Base-by-base conservation (phyloP, 2,113 vertebrate genomes). In the Chloebia gouldiae region DNA sequence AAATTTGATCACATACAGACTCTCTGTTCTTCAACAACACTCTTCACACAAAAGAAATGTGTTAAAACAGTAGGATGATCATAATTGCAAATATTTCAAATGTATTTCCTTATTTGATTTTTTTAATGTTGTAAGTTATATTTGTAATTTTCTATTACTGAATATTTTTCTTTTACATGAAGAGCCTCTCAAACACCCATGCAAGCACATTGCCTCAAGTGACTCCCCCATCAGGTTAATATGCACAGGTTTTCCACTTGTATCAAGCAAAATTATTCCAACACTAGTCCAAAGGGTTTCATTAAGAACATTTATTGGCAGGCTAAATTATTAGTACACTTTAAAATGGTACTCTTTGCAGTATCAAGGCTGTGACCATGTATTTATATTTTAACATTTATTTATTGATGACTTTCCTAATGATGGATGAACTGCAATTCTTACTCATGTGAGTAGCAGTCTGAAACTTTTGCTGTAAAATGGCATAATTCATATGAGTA, bases 291-390 rank as follows among this genome's bases (percentile, higher is more conserved):
- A 84, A 95, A 96, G 71, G 78, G 64, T 91, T 95, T 91, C 71
- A 95, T 95, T 95, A 95, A 95, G 76, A 76, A 47, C 65, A 42
- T 69, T 93, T 90, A 75, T 91, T 96, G 82, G 87, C 91, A 95
- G 51, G 40, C 71, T 82, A 81, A 89, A 71, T 89, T 92, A 93
- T 89, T 80, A 80, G 88, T 57, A 69, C 42, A 65, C 54, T 86
- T 92, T 50, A 21, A 53, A 79, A 95, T 86, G 63, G 61, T 77
- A 42, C 60, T 44, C 13, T 95, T 91, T 81, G 81, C 49, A 95
- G 22, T 13, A 75, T 71, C 31, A 47, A 82, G 44, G 47, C 76
- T 72, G 40, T 65, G 40, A 37, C 44, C n/a, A 19, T 60, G 53
- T 81, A 92, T 83, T 93, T 86, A 71, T 89, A 81, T 81, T 94